Conservation (phyloP, 2,888 invertebrate species). For the Dryocosmus kuriphilus region DNA sequence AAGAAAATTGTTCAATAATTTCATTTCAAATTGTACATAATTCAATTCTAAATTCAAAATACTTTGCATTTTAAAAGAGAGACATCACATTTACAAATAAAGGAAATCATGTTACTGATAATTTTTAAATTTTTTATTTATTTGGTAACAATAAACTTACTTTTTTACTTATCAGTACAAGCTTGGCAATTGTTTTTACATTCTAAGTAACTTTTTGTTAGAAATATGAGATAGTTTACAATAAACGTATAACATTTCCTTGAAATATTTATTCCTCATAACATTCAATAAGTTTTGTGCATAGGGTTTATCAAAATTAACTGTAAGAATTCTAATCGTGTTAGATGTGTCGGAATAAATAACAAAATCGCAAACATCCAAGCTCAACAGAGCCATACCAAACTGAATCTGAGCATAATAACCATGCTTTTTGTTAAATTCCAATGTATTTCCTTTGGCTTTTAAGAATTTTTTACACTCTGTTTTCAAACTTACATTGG, state of each 20-base stretch:
- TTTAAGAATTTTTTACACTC: slow-evolving; percentile 34
- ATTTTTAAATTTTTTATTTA: no score
- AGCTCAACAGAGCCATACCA: slow-evolving; percentile 53
- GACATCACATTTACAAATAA: no score
- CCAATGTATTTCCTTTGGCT: slow-evolving; percentile 26
- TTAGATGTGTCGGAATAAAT: slow-evolving; percentile 47
- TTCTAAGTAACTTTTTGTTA: background rate
- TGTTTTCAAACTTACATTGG: background rate
- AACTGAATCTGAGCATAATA: slow-evolving; percentile 52
- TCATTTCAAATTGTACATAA: no score
- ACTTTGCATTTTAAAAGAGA: no score
- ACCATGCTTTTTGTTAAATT: slow-evolving; percentile 44
- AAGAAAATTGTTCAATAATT: background rate
- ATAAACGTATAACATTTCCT: slow-evolving; percentile 46
- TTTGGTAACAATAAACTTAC: no score
- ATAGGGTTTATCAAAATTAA: slow-evolving; percentile 43
- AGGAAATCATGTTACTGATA: no score
- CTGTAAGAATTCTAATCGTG: slow-evolving; percentile 41
- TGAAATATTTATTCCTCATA: slow-evolving; percentile 50
- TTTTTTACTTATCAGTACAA: background rate
- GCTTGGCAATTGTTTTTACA: background rate
- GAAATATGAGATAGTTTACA: background rate
- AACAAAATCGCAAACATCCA: slow-evolving; percentile 48
- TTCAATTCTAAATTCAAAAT: no score
- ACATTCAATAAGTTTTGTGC: slow-evolving; percentile 42